phyloP scores from a whole-genome alignment of 2,797 vertebrate species.

The Sciaenops ocellatus region DNA sequence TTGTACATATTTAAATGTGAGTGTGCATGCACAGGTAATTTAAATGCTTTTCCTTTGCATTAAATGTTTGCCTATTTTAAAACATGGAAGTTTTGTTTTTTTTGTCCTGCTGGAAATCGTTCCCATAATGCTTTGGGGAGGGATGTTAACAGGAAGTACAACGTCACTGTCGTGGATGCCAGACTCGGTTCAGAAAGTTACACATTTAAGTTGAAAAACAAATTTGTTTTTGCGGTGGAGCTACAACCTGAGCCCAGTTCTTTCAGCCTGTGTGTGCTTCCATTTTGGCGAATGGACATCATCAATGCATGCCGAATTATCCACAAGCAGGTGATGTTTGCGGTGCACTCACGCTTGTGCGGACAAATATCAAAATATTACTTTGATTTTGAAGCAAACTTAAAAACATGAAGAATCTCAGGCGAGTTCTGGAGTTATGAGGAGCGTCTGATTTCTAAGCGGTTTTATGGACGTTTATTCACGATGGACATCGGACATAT shows the following conservation, averaged over 20 bases:
- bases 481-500: not conserved
- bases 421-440: fast-evolving
- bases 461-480: not conserved
- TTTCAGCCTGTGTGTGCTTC: not conserved
- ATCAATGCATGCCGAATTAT: not conserved
- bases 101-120: not conserved
- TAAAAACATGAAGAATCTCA: not conserved
- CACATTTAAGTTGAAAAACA: no score
- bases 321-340: not conserved
- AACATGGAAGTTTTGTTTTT: not conserved
- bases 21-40: not conserved
- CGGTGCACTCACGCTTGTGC: fast-evolving
- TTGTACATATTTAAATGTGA: not conserved
- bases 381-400: not conserved
- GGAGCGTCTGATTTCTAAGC: not conserved
- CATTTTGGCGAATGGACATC: fast-evolving
- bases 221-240: no score
- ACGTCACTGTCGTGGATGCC: no score
- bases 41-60: not conserved
- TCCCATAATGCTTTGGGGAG: conserved; percentile 13
- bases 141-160: not conserved
- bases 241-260: fast-evolving
- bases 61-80: conserved; percentile 35
- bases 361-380: fast-evolving
- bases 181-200: no score